Evolutionary conservation across 2,797 vertebrate genomes (phyloP).

Genomic region (Myotis findleyi): DNA sequence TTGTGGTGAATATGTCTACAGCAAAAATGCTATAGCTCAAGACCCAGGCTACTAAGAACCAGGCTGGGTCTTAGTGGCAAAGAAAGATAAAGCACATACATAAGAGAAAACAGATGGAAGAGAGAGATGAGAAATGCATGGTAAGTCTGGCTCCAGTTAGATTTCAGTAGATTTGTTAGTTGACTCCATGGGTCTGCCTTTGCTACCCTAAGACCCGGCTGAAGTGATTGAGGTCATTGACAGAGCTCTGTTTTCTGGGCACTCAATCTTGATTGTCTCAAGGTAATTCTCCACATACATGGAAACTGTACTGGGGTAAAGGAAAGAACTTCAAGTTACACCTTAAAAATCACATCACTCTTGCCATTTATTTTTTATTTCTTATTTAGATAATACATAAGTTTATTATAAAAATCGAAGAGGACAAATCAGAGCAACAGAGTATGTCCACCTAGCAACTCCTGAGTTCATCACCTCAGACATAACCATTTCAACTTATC

Average conservation of each 20-base stretch:
- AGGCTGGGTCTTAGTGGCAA: neutral
- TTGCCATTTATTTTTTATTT: neutral
- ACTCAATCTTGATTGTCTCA: neutral
- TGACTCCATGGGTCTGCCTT: neutral
- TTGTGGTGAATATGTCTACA: neutral
- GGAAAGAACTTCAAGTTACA: neutral
- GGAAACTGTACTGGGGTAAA: neutral
- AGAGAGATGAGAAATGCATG: neutral
- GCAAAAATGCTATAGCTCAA: neutral
- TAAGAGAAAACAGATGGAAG: neutral
- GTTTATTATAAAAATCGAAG: neutral
- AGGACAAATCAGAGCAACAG: neutral
- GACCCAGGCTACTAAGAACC: neutral
- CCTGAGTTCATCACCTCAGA: neutral
- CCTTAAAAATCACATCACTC: neutral
- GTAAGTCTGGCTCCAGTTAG: neutral
- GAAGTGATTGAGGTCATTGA: neutral
- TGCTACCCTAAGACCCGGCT: neutral
- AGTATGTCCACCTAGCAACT: neutral
- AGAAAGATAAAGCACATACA: neutral
- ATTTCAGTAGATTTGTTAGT: neutral
- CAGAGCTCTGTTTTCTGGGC: neutral
- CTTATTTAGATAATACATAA: neutral
- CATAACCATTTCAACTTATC: neutral
- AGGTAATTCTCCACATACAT: neutral